These are phyloP conservation scores for Cryptomyrus ogoouensis DNA, from an alignment of 2,113 vertebrate genomes.

Conservation along the genomic window DNA sequence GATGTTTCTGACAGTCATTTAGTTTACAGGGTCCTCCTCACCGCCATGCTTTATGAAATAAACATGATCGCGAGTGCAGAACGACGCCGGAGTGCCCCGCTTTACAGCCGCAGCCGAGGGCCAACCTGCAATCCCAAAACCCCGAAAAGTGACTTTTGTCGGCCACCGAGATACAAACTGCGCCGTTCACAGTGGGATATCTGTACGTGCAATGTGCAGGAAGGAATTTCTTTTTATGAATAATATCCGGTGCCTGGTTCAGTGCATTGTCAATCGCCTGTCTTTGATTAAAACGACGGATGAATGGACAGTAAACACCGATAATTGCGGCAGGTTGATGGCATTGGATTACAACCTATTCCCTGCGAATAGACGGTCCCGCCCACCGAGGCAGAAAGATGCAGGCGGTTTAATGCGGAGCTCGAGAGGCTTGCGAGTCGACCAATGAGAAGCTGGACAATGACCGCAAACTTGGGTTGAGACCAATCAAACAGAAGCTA, in stretches of 20 bases:
- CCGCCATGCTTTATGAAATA: slow-evolving; percentile 82
- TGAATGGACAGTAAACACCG: slow-evolving; percentile 30
- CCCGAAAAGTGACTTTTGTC: slow-evolving; percentile 31
- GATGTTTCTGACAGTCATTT: slow-evolving; percentile 99
- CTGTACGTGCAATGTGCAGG: slow-evolving; percentile 30
- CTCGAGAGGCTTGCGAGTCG: slow-evolving; percentile 16
- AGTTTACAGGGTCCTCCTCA: slow-evolving; percentile 84
- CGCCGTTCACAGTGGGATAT: slow-evolving; percentile 11
- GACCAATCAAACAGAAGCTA: slow-evolving; percentile 26
- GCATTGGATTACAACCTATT: slow-evolving; percentile 43
- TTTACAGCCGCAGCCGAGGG: slow-evolving; percentile 53
- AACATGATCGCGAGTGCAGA: slow-evolving; percentile 60
- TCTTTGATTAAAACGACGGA: slow-evolving; percentile 5
- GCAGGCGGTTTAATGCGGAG: background rate
- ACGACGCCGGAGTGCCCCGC: slow-evolving; percentile 34
- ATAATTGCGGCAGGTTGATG: slow-evolving; percentile 55
- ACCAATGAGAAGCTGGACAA: slow-evolving; percentile 7
- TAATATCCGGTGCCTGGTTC: slow-evolving; percentile 22
- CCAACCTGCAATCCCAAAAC: slow-evolving; percentile 51
- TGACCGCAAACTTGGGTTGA: background rate
- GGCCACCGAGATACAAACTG: slow-evolving; percentile 34
- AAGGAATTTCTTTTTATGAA: slow-evolving; percentile 8
- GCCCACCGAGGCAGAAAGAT: slow-evolving; percentile 32
- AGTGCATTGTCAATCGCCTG: slow-evolving; percentile 33
- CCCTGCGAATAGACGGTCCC: slow-evolving; percentile 27